Conservation (phyloP, 1,140 invertebrate genomes). For the Hydropsyche tenuis region DNA sequence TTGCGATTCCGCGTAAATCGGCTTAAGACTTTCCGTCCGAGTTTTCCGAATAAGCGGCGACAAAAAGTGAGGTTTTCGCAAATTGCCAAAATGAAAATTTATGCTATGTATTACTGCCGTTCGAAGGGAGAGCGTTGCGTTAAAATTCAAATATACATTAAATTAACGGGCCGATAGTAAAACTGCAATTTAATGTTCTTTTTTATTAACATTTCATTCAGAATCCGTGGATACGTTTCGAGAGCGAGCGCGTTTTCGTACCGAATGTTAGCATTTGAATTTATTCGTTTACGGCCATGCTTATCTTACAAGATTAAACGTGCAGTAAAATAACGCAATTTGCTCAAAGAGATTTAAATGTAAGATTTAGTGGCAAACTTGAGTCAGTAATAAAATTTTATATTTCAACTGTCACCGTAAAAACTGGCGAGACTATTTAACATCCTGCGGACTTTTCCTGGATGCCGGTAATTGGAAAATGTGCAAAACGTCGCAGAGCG, state of each 20-base stretch:
- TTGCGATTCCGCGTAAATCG: background rate
- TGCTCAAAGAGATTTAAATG: slow-evolving; percentile 29
- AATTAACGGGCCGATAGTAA: slow-evolving; percentile 17
- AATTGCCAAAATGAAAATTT: background rate
- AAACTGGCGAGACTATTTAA: slow-evolving; percentile 11
- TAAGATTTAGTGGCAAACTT: slow-evolving; percentile 29
- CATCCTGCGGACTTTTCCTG: slow-evolving; percentile 8
- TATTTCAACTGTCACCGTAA: slow-evolving; percentile 26
- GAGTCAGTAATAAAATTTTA: slow-evolving; percentile 23
- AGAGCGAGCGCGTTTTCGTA: background rate
- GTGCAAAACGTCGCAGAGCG: background rate
- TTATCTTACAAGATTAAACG: slow-evolving; percentile 26
- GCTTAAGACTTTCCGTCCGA: background rate
- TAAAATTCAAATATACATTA: slow-evolving; percentile 11
- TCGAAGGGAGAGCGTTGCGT: background rate
- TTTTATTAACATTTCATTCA: slow-evolving; percentile 20
- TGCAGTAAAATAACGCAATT: slow-evolving; percentile 29
- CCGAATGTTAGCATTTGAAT: slow-evolving; percentile 14
- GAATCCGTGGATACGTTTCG: slow-evolving; percentile 6
- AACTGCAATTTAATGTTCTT: slow-evolving; percentile 17
- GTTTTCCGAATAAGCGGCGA: too few relatives aligned
- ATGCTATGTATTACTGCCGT: background rate
- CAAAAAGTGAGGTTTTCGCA: too few relatives aligned
- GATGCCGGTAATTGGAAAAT: background rate
- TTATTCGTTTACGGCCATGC: slow-evolving; percentile 22